Evolutionary conservation across 2,113 vertebrate species (phyloP), one percentile per base, ranked within the genome.

Genomic region (Saimiri boliviensis): DNA sequence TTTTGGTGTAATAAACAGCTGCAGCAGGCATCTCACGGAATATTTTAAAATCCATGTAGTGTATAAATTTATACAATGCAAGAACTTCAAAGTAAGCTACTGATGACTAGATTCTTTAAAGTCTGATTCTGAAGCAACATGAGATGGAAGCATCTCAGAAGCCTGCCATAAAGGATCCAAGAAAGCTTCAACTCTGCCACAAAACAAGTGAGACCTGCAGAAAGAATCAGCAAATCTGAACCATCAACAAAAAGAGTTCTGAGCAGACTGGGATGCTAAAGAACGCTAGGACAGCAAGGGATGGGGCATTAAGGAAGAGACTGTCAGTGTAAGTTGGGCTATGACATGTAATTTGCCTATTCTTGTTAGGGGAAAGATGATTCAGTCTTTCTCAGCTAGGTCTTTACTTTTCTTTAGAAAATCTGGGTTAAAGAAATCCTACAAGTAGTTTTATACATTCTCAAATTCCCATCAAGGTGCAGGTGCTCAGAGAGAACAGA

Each of bases 1-100:
- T 79, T 54, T 74, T 89, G 52, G 47, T 7, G 19, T 66, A 87
- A 89, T 20, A 21, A 81, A 96, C 16, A 88, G 80, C 17, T 20
- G 35, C 40, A 56, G 74, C 63, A 91, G 47, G 35, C 54, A 93
- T 71, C 93, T 93, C 27, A 21, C n/a, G 81, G 47, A 82, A 52
- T 83, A 74, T 93, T 58, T 87, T 94, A 63, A 91, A 95, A 93
- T 83, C 35, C n/a, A 45, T 6, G 23, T 66, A 58, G 35, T 30
- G 4, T 81, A 89, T 85, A 83, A 58, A 40, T 58, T 71, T 85
- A 68, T 37, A 40, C 68, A 71, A 73, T 1, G 37, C 32, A 88
- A 91, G 71, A 91, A 66, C 12, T 81, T 96, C 13, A 81, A 77
- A 93, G 40, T 37, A 25, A 77, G 73, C 14, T 58, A 63, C 83